Conservation (phyloP, 53 echinoderm and acorn worm species). For the Stichopus horrens region DNA sequence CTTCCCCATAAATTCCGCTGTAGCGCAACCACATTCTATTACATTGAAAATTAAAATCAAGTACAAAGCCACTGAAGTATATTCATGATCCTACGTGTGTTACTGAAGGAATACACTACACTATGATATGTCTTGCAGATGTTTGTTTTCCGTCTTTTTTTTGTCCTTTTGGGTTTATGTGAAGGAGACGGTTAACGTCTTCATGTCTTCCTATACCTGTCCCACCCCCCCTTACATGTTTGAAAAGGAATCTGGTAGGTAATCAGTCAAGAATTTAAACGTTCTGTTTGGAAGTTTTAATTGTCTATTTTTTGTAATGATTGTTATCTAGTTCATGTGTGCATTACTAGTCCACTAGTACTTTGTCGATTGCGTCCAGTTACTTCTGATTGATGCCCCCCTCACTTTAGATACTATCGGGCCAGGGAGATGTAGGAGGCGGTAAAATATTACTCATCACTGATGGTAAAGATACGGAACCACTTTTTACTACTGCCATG, state of each 20-base stretch:
- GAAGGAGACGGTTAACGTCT: too few species aligned
- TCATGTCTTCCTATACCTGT: neutral
- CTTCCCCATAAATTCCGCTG: too few species aligned
- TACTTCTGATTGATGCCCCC: neutral
- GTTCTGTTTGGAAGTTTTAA: too few species aligned
- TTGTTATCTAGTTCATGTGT: too few species aligned
- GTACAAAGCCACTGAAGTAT: too few species aligned
- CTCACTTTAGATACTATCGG: neutral
- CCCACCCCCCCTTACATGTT: neutral
- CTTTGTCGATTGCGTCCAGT: neutral
- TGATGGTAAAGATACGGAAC: slow-evolving; percentile 59
- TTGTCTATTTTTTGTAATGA: too few species aligned
- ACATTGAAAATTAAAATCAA: too few species aligned
- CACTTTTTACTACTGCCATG: neutral
- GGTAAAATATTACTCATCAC: slow-evolving; percentile 71
- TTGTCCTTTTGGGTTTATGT: too few species aligned
- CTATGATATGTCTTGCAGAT: neutral
- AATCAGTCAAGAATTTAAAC: too few species aligned
- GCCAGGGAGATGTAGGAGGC: slow-evolving; percentile 38
- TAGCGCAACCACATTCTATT: too few species aligned
- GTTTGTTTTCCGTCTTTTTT: neutral
- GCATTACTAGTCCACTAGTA: neutral
- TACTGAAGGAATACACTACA: neutral
- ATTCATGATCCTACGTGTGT: too few species aligned
- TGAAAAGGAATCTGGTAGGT: too few species aligned